phyloP scores from a whole-genome alignment of 2,797 vertebrate genomes.

The Macropus fuliginosus region DNA sequence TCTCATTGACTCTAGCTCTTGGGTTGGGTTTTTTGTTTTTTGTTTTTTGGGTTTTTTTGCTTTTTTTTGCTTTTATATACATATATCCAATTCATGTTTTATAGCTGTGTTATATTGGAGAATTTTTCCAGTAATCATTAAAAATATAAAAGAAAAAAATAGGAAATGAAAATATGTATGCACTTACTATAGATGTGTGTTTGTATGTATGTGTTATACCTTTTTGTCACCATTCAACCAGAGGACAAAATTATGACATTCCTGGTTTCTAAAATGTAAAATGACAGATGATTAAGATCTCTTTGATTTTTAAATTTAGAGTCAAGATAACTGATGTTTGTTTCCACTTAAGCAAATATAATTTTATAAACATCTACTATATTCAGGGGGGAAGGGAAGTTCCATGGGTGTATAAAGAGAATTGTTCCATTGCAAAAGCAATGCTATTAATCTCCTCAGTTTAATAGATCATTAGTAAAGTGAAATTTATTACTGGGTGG shows the following conservation, averaged over 20 bases:
- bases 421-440: background rate
- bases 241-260: background rate
- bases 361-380: background rate
- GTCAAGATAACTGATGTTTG: background rate
- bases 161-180: constrained; percentile 2
- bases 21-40: no score
- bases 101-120: constrained; percentile 25
- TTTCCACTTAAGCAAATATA: background rate
- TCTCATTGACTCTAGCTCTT: background rate
- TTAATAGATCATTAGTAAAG: background rate
- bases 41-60: no score
- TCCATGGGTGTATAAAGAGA: background rate
- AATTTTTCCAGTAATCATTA: constrained; percentile 13
- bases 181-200: background rate
- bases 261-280: background rate
- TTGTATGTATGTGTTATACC: background rate
- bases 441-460: background rate
- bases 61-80: background rate
- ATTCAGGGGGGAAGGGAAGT: background rate
- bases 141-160: background rate
- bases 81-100: constrained; percentile 5
- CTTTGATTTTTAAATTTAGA: background rate
- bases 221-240: background rate
- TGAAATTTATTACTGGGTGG: background rate
- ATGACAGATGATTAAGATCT: background rate